Percentiles rank a stretch among this genome's conserved stretches.
These are phyloP conservation scores for Callyntrura sp. DNA, from an alignment of 2,888 invertebrate species.

Conservation along the genomic window DNA sequence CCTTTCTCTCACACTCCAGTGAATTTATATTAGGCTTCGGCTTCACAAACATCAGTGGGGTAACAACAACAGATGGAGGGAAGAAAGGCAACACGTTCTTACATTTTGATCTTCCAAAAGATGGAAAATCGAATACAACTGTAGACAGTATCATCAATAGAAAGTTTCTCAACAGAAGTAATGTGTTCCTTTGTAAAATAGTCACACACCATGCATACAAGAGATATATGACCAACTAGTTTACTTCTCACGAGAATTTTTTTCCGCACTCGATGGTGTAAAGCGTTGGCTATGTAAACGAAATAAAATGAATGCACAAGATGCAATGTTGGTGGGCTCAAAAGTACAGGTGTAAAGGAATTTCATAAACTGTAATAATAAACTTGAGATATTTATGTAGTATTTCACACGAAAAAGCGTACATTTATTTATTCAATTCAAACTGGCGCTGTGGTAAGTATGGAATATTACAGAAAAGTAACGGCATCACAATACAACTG, in stretches of 20 bases:
- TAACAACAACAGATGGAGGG: background rate
- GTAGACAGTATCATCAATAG: background rate
- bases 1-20: slow-evolving; percentile 2
- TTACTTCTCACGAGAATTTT: too few relatives aligned
- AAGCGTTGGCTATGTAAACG: background rate
- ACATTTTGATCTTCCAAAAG: slow-evolving; percentile 19
- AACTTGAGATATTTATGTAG: too few relatives aligned
- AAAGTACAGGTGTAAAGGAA: background rate
- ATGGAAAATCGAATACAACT: slow-evolving; percentile 2
- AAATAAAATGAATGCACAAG: background rate
- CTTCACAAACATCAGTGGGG: background rate
- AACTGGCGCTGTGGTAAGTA: background rate
- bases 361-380: background rate
- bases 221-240: too few relatives aligned
- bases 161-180: background rate
- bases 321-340: background rate
- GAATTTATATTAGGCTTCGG: background rate
- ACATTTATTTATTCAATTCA: background rate
- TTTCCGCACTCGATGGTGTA: background rate
- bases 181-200: background rate
- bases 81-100: background rate
- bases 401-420: background rate
- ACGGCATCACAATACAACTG: too few relatives aligned
- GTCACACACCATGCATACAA: background rate
- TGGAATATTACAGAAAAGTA: background rate